Evolutionary conservation across 2,888 invertebrate species (phyloP).

Genomic region (Leptinotarsa haldemani): DNA sequence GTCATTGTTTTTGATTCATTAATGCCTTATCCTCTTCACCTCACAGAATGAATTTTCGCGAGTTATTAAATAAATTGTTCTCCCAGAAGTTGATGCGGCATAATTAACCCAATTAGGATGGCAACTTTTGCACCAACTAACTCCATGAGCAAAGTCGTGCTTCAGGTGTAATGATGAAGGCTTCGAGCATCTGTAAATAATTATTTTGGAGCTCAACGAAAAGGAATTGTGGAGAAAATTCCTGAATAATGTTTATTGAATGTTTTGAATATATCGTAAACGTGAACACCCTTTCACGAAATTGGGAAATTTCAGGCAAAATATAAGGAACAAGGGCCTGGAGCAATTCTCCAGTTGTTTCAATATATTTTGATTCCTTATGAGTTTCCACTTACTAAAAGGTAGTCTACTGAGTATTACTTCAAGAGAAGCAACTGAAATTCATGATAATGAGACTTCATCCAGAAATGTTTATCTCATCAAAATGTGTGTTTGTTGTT

Average conservation of each 20-base stretch:
- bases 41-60: conserved; percentile 14
- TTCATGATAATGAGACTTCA: no score
- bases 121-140: conserved; percentile 30
- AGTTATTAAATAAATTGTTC: conserved; percentile 40
- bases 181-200: neutral
- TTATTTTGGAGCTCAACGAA: neutral
- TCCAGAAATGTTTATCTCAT: no score
- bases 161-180: conserved; percentile 1
- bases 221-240: neutral
- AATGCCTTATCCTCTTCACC: neutral
- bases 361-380: no score
- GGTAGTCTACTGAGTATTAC: no score
- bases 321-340: no score
- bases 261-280: no score
- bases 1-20: neutral
- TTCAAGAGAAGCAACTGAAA: no score
- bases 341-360: no score
- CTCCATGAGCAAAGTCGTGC: conserved; percentile 1
- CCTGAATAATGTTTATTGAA: neutral
- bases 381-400: no score
- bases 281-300: no score
- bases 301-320: no score
- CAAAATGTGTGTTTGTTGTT: no score
- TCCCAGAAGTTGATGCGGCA: conserved; percentile 35
- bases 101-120: conserved; percentile 39